These are phyloP conservation scores for Pachyramphus minor DNA, from an alignment of 2,113 vertebrate species.

Conservation along the genomic window DNA sequence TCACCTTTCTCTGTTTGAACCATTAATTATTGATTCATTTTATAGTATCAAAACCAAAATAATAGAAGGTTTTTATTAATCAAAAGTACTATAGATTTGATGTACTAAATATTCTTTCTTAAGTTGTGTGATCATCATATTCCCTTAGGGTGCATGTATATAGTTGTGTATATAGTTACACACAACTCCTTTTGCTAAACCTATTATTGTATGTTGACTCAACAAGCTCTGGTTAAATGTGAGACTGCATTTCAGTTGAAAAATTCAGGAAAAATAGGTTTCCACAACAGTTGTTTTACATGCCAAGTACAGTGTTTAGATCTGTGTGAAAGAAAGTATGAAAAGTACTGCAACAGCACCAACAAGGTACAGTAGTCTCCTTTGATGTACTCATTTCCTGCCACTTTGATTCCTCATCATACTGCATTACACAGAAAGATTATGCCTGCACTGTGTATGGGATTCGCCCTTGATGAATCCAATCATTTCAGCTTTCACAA, in stretches of 20 bases:
- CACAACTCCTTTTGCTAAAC: not conserved
- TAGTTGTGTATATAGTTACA: not conserved
- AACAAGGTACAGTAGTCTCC: not conserved
- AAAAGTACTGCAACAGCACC: not conserved
- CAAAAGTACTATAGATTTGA: not conserved
- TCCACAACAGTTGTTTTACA: not conserved
- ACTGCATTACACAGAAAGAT: not conserved
- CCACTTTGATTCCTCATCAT: not conserved
- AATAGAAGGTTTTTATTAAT: not conserved
- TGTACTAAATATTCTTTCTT: not conserved
- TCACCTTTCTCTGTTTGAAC: not conserved
- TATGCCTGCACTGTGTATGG: not conserved
- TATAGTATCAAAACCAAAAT: not conserved
- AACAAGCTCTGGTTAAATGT: not conserved
- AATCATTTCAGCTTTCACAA: slow-evolving; percentile 23
- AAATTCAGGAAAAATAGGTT: not conserved
- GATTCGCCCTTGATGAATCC: slow-evolving; percentile 4
- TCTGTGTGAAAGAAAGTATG: not conserved
- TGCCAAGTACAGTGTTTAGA: not conserved
- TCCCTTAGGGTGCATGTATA: not conserved
- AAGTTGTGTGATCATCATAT: not conserved
- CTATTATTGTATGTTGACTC: not conserved
- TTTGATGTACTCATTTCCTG: not conserved
- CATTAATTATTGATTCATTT: not conserved
- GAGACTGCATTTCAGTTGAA: not conserved